These are phyloP conservation scores for Vanacampus margaritifer DNA, from an alignment of 2,113 vertebrate genomes.

Conservation along the genomic window DNA sequence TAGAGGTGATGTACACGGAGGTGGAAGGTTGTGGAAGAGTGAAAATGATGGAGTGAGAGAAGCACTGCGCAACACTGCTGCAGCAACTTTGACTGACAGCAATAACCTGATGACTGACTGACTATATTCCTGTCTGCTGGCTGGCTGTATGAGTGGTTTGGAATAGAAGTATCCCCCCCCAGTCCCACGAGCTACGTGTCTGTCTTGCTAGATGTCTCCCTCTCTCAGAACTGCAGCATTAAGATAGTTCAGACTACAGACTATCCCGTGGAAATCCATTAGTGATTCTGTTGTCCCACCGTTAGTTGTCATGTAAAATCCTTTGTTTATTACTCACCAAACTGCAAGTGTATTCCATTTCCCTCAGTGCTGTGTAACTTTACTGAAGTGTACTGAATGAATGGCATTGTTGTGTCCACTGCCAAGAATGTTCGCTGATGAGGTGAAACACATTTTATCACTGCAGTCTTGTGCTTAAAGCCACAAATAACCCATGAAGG, in stretches of 20 bases:
- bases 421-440: conserved; percentile 26
- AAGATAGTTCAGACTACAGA: conserved; percentile 22
- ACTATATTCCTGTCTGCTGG: conserved; percentile 16
- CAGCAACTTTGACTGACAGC: conserved; percentile 47
- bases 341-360: conserved; percentile 24
- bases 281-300: neutral
- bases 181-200: neutral
- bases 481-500: conserved; percentile 37
- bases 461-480: conserved; percentile 11
- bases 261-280: neutral
- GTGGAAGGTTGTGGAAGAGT: conserved; percentile 4
- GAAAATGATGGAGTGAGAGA: conserved; percentile 27
- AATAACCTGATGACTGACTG: conserved; percentile 23
- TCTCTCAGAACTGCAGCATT: conserved; percentile 48
- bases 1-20: neutral
- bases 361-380: conserved; percentile 26
- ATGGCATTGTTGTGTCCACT: conserved; percentile 34
- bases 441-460: conserved; percentile 49
- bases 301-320: conserved; percentile 1
- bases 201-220: too few species aligned
- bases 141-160: conserved; percentile 21
- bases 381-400: conserved; percentile 22
- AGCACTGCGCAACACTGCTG: conserved; percentile 62
- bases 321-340: conserved; percentile 12
- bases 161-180: conserved; percentile 43